Evolutionary conservation across 2,113 vertebrate genomes (phyloP).

Genomic region (Eupsittula cactorum): DNA sequence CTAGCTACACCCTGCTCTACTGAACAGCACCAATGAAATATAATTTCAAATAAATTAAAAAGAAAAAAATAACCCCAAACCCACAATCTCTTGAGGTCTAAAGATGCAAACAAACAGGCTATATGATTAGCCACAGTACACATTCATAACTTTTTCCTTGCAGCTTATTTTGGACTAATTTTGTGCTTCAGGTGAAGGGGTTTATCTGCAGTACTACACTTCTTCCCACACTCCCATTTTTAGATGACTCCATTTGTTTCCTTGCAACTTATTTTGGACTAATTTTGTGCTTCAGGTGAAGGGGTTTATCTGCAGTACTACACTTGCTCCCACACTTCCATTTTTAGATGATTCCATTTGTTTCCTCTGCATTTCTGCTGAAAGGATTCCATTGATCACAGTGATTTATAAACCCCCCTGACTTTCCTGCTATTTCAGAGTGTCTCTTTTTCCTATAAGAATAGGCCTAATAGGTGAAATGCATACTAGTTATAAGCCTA

Average conservation of each 20-base stretch:
- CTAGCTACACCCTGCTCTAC: neutral
- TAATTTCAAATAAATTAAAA: neutral
- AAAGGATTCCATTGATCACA: neutral
- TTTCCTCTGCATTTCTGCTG: neutral
- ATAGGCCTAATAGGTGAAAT: neutral
- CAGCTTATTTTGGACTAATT: neutral
- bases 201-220: neutral
- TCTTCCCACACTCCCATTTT: neutral
- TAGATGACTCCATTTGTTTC: neutral
- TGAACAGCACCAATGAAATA: accelerated
- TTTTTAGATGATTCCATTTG: neutral
- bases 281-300: neutral
- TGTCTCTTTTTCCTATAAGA: neutral
- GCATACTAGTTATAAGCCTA: neutral
- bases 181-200: neutral
- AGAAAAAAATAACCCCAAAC: neutral
- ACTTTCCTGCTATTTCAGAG: neutral
- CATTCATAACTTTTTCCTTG: neutral
- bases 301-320: neutral
- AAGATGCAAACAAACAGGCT: neutral
- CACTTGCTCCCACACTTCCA: neutral
- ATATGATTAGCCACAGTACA: neutral
- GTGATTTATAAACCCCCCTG: neutral
- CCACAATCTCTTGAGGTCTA: neutral
- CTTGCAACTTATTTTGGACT: neutral